A percentile compares a stretch with the other conserved stretches of the same genome.
These are phyloP conservation scores for Plutella xylostella DNA, from an alignment of 2,888 invertebrate genomes.

Conservation along the genomic window DNA sequence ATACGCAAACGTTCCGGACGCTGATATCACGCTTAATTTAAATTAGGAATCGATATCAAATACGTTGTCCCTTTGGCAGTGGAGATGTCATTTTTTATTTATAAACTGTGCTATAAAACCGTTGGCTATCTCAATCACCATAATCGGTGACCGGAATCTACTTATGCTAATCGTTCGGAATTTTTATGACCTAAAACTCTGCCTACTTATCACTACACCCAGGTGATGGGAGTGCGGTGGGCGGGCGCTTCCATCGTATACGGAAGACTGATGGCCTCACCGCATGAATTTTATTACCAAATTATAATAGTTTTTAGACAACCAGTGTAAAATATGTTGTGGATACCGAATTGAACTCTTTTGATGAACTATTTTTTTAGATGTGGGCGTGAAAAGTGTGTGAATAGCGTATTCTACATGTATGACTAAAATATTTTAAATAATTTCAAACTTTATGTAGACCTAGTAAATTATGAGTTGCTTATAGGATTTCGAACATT, in stretches of 20 bases:
- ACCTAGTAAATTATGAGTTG: too few relatives aligned
- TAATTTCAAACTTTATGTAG: too few relatives aligned
- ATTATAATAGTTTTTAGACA: neutral
- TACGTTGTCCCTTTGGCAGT: too few relatives aligned
- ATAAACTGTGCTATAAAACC: conserved; percentile 20
- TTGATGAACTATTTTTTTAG: neutral
- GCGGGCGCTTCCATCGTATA: conserved; percentile 18
- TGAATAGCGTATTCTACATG: too few relatives aligned
- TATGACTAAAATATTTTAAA: too few relatives aligned
- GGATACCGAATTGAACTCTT: neutral
- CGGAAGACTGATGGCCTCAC: conserved; percentile 38
- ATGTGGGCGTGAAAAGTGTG: neutral
- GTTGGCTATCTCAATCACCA: conserved; percentile 31
- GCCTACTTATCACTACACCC: conserved; percentile 18
- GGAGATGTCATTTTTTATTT: neutral
- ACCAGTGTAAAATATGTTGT: neutral
- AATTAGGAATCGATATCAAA: too few relatives aligned
- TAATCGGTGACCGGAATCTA: conserved; percentile 29
- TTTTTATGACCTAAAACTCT: conserved; percentile 33
- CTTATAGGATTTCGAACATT: too few relatives aligned
- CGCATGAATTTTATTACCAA: conserved; percentile 1
- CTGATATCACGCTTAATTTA: too few relatives aligned
- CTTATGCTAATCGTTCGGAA: conserved; percentile 43
- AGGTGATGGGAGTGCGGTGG: too few relatives aligned
- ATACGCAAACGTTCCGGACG: too few relatives aligned